Percentiles rank a stretch among this genome's conserved stretches.
These are phyloP conservation scores for Hydrozoanthus tunicans DNA, from an alignment of 64 coral and sea anemone genomes.

Conservation along the genomic window DNA sequence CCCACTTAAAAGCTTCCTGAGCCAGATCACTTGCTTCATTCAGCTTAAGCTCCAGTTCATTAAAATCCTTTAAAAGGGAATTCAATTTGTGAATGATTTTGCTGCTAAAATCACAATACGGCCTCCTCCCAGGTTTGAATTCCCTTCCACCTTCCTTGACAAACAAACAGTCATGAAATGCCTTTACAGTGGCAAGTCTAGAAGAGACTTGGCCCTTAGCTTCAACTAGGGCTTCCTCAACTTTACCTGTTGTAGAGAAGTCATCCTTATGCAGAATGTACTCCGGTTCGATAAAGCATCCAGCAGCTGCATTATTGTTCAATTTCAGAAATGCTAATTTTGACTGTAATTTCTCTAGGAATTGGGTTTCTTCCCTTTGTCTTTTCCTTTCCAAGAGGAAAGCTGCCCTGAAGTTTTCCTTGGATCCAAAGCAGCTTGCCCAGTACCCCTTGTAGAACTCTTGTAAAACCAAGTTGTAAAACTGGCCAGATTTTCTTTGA, in stretches of 20 bases:
- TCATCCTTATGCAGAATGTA: not conserved
- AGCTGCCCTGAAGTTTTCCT: not conserved
- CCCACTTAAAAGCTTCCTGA: not conserved
- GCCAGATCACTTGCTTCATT: constrained; percentile 17
- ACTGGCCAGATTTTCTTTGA: constrained; percentile 24
- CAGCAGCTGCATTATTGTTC: not conserved
- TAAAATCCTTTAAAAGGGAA: not conserved
- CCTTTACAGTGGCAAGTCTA: not conserved
- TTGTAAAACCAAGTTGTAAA: constrained; percentile 16
- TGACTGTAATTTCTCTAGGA: not conserved
- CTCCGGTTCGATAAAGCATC: not conserved
- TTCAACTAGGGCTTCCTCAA: not conserved
- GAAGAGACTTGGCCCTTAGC: not conserved
- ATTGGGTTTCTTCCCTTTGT: not conserved
- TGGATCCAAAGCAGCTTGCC: constrained; percentile 12
- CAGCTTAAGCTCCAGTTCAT: not conserved
- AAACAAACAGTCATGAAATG: constrained; percentile 9
- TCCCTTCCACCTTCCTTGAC: not conserved
- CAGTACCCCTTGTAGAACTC: constrained; percentile 30
- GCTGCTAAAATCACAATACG: not conserved
- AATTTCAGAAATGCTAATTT: not conserved
- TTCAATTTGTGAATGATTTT: not conserved
- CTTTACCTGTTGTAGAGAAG: not conserved
- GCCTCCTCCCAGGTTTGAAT: not conserved
- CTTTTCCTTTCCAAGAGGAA: constrained; percentile 12